Evolutionary conservation across 2,888 invertebrate species (phyloP).

Genomic region (Danaus chrysippus): DNA sequence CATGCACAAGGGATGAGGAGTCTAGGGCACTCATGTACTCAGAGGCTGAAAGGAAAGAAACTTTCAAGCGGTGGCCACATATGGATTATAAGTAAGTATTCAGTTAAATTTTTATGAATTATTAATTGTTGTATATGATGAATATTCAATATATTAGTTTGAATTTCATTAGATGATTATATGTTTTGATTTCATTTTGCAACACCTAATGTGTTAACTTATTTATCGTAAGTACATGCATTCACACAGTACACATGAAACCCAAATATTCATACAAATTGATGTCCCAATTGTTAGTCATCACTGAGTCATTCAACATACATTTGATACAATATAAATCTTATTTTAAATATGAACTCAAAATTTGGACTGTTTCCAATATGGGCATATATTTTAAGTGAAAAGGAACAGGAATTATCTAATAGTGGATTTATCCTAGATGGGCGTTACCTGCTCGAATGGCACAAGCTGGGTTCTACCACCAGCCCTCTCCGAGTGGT

Average conservation of each 20-base stretch:
- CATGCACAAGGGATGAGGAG: constrained; percentile 73
- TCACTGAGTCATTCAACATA: too few species aligned
- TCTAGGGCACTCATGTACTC: constrained; percentile 88
- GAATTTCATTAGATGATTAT: too few species aligned
- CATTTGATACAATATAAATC: too few species aligned
- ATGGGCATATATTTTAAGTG: too few species aligned
- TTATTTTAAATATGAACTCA: too few species aligned
- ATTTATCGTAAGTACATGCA: too few species aligned
- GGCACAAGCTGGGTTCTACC: constrained; percentile 98
- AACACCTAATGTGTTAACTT: too few species aligned
- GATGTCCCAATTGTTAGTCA: too few species aligned
- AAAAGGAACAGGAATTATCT: not conserved
- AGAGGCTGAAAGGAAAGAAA: constrained; percentile 93
- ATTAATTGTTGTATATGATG: not conserved
- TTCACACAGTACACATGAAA: too few species aligned
- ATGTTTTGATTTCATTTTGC: too few species aligned
- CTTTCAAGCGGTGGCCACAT: constrained; percentile 97
- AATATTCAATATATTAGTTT: not conserved
- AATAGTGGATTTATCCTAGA: constrained; percentile 59
- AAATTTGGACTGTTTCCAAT: too few species aligned
- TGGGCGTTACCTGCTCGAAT: constrained; percentile 97
- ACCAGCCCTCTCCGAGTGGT: constrained; percentile 92
- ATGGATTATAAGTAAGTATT: constrained; percentile 93
- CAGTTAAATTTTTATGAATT: not conserved
- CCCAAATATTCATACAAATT: too few species aligned